Evolutionary conservation across 2,888 invertebrate species (phyloP).

Genomic region (Apantesis nais): DNA sequence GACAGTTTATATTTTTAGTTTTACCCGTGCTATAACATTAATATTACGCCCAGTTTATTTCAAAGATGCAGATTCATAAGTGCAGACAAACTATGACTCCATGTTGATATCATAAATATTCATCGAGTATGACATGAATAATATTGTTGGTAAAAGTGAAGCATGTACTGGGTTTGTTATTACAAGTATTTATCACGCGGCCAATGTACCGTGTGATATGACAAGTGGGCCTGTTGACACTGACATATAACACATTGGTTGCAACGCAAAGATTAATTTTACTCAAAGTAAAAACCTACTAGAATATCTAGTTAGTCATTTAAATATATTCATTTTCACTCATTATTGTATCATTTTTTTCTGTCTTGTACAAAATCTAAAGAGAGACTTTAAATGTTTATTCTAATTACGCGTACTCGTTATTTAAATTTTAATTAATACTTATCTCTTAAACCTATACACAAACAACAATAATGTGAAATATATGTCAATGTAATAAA

Average conservation of each 20-base stretch:
- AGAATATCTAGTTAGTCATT: neutral
- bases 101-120: neutral
- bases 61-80: neutral
- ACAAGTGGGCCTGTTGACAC: constrained; percentile 51
- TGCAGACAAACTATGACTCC: neutral
- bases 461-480: neutral
- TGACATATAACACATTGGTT: constrained; percentile 41
- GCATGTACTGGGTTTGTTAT: constrained; percentile 12
- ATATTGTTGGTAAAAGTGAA: constrained; percentile 24
- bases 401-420: neutral
- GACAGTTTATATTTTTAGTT: neutral
- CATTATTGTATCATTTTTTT: neutral
- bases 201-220: constrained; percentile 48
- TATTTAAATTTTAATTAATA: neutral
- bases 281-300: neutral
- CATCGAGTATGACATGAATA: neutral
- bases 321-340: neutral
- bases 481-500: neutral
- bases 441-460: neutral
- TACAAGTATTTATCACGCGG: constrained; percentile 28
- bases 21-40: too few relatives aligned
- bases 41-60: neutral
- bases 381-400: neutral
- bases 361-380: neutral
- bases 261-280: constrained; percentile 18